These are phyloP conservation scores for Phylloscopus collybita DNA, from an alignment of 2,797 vertebrate genomes.

Conservation along the genomic window DNA sequence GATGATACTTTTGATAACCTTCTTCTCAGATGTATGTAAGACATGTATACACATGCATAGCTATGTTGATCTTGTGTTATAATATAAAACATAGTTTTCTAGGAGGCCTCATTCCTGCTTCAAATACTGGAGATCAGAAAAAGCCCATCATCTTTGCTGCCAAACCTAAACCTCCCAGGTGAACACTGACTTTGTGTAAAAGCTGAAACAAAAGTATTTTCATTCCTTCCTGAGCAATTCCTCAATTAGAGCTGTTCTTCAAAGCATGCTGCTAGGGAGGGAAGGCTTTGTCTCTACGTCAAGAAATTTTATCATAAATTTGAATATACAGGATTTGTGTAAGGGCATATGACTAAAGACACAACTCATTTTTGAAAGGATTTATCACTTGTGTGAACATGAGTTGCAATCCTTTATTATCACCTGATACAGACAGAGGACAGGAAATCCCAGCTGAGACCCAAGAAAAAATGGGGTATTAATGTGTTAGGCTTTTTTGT, in stretches of 20 bases:
- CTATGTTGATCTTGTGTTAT: neutral
- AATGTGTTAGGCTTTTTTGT: neutral
- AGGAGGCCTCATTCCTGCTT: neutral
- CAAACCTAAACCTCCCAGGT: neutral
- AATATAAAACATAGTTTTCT: neutral
- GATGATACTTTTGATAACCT: neutral
- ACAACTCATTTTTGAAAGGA: neutral
- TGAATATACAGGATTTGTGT: neutral
- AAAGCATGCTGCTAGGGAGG: neutral
- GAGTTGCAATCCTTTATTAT: neutral
- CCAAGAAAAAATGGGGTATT: neutral
- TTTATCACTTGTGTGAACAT: neutral
- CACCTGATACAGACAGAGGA: neutral
- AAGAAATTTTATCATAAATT: neutral
- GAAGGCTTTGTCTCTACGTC: neutral
- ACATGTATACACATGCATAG: accelerated
- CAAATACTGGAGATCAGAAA: neutral
- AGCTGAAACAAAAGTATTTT: neutral
- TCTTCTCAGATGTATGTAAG: neutral
- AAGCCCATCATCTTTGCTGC: neutral
- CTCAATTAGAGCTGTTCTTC: neutral
- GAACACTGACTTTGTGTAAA: neutral
- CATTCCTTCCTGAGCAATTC: neutral
- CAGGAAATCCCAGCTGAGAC: neutral
- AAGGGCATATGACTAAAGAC: neutral